phyloP scores from a whole-genome alignment of 2,113 vertebrate genomes.

The Leucopsar rothschildi region DNA sequence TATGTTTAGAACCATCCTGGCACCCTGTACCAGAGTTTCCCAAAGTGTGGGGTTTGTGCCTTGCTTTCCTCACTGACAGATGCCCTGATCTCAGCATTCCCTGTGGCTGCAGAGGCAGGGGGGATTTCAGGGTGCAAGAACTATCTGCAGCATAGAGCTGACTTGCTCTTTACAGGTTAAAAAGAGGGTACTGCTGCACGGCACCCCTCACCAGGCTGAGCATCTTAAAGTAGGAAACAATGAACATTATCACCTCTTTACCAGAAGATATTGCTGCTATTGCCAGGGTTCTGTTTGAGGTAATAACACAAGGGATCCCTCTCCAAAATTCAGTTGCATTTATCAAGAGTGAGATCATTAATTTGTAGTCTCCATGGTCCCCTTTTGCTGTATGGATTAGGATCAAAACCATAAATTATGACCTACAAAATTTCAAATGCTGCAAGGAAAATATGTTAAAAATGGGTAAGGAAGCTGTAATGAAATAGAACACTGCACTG shows the following conservation, averaged over 20 bases:
- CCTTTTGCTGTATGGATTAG: neutral
- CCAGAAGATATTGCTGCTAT: neutral
- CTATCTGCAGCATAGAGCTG: neutral
- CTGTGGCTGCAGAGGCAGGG: neutral
- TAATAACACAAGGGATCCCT: neutral
- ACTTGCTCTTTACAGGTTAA: neutral
- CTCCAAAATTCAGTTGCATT: neutral
- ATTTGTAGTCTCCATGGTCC: neutral
- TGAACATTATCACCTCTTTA: neutral
- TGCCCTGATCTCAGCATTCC: neutral
- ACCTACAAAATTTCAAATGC: neutral
- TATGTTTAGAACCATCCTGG: neutral
- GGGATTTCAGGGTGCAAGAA: neutral
- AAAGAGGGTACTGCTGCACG: neutral
- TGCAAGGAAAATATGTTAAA: neutral
- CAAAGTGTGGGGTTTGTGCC: neutral
- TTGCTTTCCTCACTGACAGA: neutral
- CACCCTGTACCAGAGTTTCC: neutral
- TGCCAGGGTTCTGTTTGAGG: neutral
- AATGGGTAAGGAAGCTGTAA: neutral
- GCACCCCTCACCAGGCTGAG: neutral
- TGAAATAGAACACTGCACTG: conserved; percentile 25
- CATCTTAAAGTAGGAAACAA: neutral
- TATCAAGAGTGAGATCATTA: neutral
- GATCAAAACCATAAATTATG: neutral